These are phyloP conservation scores for Campoletis sonorensis DNA, from an alignment of 1,140 invertebrate species.

Conservation along the genomic window DNA sequence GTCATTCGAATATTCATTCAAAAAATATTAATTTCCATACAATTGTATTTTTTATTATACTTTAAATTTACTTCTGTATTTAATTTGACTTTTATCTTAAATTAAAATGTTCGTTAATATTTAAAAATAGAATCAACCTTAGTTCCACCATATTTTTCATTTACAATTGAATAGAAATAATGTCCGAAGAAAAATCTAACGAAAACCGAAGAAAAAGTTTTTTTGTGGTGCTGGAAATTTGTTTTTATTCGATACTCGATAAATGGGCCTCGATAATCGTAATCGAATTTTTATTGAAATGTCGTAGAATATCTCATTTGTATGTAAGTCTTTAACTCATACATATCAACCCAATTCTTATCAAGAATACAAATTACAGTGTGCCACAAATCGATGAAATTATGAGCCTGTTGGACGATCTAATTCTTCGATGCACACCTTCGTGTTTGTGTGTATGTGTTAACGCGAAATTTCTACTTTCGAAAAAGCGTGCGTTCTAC, in stretches of 20 bases:
- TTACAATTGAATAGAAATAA: too few relatives aligned
- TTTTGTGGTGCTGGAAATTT: not conserved
- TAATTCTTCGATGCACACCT: not conserved
- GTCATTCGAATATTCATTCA: too few relatives aligned
- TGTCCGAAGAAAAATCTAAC: too few relatives aligned
- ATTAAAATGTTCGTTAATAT: too few relatives aligned
- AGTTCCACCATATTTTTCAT: too few relatives aligned
- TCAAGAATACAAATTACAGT: not conserved
- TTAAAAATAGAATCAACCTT: too few relatives aligned
- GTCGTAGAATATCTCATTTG: not conserved
- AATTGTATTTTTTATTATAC: too few relatives aligned
- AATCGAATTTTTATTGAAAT: not conserved
- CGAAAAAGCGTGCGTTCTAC: not conserved
- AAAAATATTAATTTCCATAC: too few relatives aligned
- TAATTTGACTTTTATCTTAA: too few relatives aligned
- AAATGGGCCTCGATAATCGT: not conserved
- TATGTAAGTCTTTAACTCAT: not conserved
- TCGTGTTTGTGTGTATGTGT: too few relatives aligned
- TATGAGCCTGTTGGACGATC: not conserved
- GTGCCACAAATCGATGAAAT: not conserved
- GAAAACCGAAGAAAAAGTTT: not conserved
- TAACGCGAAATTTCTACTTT: not conserved
- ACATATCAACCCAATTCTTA: constrained; percentile 9
- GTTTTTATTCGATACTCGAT: not conserved
- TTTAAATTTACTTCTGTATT: too few relatives aligned